These are phyloP conservation scores for Agrotis clavis DNA, from an alignment of 2,888 invertebrate genomes.

Conservation along the genomic window DNA sequence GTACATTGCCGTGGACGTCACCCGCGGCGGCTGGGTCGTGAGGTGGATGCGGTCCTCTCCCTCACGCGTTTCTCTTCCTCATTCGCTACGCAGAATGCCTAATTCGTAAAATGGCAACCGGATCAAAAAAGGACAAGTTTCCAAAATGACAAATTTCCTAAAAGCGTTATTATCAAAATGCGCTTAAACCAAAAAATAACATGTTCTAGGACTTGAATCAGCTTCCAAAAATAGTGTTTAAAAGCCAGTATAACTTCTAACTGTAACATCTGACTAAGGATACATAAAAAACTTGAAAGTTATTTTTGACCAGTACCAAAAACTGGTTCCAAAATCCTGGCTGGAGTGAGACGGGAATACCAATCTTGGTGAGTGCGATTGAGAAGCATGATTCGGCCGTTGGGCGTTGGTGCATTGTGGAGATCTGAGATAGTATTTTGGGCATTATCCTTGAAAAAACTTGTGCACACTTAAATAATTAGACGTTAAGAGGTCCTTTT, in stretches of 20 bases:
- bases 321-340: constrained; percentile 59
- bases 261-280: constrained; percentile 22
- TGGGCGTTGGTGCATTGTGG: constrained; percentile 54
- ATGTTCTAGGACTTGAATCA: no score
- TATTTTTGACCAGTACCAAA: constrained; percentile 43
- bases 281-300: constrained; percentile 11
- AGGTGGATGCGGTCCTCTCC: no score
- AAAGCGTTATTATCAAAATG: no score
- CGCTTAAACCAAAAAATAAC: no score
- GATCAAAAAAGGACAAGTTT: no score
- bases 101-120: no score
- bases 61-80: no score
- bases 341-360: constrained; percentile 33
- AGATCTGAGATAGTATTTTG: constrained; percentile 35
- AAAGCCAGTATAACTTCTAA: neutral
- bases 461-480: neutral
- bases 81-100: no score
- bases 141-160: no score
- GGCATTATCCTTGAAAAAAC: neutral
- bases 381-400: constrained; percentile 44
- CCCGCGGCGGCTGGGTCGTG: no score
- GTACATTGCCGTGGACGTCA: no score
- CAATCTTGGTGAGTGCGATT: constrained; percentile 9
- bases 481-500: neutral
- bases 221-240: neutral